Evolutionary conservation across 2,113 vertebrate species (phyloP).

Genomic region (Origma solitaria): DNA sequence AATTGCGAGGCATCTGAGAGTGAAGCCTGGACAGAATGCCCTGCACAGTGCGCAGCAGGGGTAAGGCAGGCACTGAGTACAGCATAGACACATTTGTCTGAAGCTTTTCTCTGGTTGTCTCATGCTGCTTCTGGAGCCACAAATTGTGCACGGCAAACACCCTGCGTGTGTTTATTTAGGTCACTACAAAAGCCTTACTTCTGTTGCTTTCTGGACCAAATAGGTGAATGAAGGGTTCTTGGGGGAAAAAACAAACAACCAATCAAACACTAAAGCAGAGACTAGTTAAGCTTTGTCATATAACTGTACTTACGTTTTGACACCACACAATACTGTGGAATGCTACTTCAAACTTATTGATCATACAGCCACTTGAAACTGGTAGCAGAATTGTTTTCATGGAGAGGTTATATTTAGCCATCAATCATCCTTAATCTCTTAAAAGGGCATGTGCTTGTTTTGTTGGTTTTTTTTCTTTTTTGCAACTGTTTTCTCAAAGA

Average conservation of each 20-base stretch:
- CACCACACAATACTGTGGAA: background rate
- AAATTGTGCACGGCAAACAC: background rate
- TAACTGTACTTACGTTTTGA: background rate
- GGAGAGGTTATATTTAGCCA: background rate
- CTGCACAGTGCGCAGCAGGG: background rate
- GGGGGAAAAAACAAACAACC: too few relatives aligned
- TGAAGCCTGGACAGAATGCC: background rate
- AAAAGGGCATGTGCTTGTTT: background rate
- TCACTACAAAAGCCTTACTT: background rate
- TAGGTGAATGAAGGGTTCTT: background rate
- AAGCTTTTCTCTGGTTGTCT: background rate
- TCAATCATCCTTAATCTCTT: background rate
- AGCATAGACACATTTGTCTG: background rate
- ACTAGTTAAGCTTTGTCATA: background rate
- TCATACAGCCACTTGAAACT: background rate
- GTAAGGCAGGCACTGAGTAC: background rate
- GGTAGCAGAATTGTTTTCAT: background rate
- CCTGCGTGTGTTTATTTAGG: background rate
- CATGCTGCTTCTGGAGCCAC: background rate
- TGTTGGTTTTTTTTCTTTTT: background rate
- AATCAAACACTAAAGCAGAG: background rate
- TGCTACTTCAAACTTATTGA: background rate
- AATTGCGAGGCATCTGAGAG: background rate
- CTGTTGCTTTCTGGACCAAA: background rate
- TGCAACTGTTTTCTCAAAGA: background rate